phyloP scores from a whole-genome alignment of 2,797 vertebrate genomes.

The Bufotes viridis region DNA sequence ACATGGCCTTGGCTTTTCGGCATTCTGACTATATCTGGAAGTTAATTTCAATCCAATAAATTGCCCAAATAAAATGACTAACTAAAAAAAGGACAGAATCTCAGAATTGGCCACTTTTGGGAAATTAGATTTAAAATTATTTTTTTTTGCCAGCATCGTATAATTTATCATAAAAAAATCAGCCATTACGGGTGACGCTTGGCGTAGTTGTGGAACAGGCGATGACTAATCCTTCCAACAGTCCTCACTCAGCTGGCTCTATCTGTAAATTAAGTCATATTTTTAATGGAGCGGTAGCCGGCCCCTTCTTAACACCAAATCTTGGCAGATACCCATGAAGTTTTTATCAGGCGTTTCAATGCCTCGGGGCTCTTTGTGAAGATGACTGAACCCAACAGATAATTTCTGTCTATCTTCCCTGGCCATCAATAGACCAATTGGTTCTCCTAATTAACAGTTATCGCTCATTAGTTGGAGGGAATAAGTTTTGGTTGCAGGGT shows the following conservation, averaged over 20 bases:
- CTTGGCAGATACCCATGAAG: constrained; percentile 54
- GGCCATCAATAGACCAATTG: constrained; percentile 56
- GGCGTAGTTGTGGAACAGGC: neutral
- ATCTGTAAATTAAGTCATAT: constrained; percentile 46
- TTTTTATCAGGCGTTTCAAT: constrained; percentile 45
- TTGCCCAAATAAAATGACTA: no score
- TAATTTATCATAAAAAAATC: neutral
- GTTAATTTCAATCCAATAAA: neutral
- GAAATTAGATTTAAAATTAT: no score
- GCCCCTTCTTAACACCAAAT: constrained; percentile 55
- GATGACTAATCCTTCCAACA: constrained; percentile 4
- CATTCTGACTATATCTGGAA: neutral
- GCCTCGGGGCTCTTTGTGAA: constrained; percentile 51
- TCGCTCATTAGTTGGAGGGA: constrained; percentile 59
- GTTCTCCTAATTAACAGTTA: constrained; percentile 61
- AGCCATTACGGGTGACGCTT: neutral
- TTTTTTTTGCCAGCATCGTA: no score
- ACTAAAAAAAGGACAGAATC: neutral
- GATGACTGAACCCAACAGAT: constrained; percentile 59
- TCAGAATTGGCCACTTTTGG: neutral
- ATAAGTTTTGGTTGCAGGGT: constrained; percentile 56
- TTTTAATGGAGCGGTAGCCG: constrained; percentile 38
- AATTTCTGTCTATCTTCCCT: constrained; percentile 57
- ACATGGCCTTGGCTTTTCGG: no score
- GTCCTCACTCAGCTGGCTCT: constrained; percentile 43